Percentiles rank a stretch among this genome's conserved stretches.
phyloP scores from a whole-genome alignment of 2,888 invertebrate species.

The Erebia ligea region DNA sequence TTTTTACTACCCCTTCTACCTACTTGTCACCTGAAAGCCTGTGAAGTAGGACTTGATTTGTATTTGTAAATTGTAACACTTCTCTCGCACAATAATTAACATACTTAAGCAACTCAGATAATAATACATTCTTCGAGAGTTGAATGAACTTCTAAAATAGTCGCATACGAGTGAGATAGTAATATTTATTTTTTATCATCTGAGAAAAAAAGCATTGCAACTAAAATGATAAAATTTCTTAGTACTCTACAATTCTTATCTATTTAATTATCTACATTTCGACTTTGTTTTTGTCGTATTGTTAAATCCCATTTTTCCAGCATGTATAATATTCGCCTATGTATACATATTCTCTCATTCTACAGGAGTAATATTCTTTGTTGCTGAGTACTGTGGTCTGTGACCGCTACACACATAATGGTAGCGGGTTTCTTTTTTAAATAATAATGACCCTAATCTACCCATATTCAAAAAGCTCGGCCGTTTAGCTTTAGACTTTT shows the following conservation, averaged over 20 bases:
- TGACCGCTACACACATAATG: too few species aligned
- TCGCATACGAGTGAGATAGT: neutral
- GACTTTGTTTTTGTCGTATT: neutral
- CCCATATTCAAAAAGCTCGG: neutral
- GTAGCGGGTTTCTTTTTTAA: too few species aligned
- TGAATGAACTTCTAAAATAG: slow-evolving; percentile 16
- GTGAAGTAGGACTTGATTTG: neutral
- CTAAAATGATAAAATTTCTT: neutral
- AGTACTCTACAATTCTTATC: neutral
- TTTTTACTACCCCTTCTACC: too few species aligned
- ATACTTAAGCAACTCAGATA: neutral
- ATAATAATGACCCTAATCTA: too few species aligned
- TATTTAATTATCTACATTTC: neutral
- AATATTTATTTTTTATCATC: neutral
- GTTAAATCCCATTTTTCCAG: neutral
- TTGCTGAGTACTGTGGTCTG: too few species aligned
- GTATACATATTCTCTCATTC: too few species aligned
- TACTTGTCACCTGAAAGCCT: too few species aligned
- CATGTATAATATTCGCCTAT: too few species aligned
- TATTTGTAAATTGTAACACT: neutral
- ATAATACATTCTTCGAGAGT: slow-evolving; percentile 1
- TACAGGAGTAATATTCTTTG: too few species aligned
- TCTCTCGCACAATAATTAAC: neutral
- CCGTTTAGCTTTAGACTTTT: too few species aligned
- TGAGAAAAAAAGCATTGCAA: neutral